Conservation (phyloP, 2,888 invertebrate genomes). For the Callinectes sapidus region DNA sequence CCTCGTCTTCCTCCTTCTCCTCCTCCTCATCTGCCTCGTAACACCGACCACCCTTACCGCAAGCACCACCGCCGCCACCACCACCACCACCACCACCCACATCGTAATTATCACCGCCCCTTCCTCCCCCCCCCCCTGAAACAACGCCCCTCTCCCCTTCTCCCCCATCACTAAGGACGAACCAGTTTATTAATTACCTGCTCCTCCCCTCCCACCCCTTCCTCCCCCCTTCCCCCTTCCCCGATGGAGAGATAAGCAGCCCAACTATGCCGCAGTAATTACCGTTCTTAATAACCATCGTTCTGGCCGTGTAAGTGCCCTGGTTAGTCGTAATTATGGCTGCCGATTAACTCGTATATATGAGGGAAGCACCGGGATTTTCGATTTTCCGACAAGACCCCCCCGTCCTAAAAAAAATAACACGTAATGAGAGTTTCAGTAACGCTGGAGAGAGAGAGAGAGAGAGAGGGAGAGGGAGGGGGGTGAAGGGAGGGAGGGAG, state of each 20-base stretch:
- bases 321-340: slow-evolving; percentile 22
- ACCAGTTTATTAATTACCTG: slow-evolving; percentile 36
- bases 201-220: background rate
- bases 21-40: background rate
- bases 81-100: slow-evolving; percentile 19
- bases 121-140: background rate
- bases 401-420: background rate
- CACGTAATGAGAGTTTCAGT: background rate
- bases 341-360: slow-evolving; percentile 38
- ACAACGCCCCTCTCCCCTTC: background rate
- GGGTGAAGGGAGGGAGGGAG: background rate
- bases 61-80: slow-evolving; percentile 12
- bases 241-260: slow-evolving; percentile 21
- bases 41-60: background rate
- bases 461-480: background rate
- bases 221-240: background rate
- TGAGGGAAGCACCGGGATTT: slow-evolving; percentile 23
- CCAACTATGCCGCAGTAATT: slow-evolving; percentile 6
- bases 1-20: background rate
- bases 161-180: background rate
- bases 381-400: slow-evolving; percentile 30
- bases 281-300: slow-evolving; percentile 25
- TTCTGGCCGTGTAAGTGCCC: slow-evolving; percentile 7
- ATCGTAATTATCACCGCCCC: slow-evolving; percentile 20
- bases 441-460: background rate